phyloP scores from a whole-genome alignment of 2,797 vertebrate genomes.

The Sebastes diploproa region DNA sequence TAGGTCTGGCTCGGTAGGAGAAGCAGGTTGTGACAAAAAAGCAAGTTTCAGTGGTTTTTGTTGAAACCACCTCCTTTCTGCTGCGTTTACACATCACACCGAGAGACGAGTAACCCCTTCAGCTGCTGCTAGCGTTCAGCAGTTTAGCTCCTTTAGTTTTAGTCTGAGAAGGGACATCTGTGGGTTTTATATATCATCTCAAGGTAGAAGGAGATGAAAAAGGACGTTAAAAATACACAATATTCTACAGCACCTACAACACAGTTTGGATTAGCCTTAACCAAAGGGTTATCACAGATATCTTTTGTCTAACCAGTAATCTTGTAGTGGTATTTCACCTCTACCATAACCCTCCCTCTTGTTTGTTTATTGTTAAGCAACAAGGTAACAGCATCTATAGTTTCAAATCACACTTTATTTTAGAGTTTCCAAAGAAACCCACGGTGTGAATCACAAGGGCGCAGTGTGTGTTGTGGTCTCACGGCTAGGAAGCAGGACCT shows the following conservation, averaged over 20 bases:
- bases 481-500: constrained; percentile 4
- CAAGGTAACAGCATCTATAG: neutral
- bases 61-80: constrained; percentile 65
- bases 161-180: neutral
- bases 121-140: neutral
- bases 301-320: neutral
- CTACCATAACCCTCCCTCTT: neutral
- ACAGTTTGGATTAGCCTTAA: neutral
- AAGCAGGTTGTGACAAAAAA: constrained; percentile 44
- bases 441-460: constrained; percentile 8
- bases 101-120: neutral
- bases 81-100: constrained; percentile 28
- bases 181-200: neutral
- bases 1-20: neutral
- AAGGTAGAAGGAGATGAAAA: neutral
- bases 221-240: rapidly evolving
- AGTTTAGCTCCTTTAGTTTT: neutral
- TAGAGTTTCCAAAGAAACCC: neutral
- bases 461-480: constrained; percentile 10
- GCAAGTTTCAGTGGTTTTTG: constrained; percentile 75
- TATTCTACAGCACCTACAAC: rapidly evolving
- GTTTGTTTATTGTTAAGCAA: neutral
- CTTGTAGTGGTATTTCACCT: constrained; percentile 5
- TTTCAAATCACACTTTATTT: neutral
- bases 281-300: neutral